Evolutionary conservation across 1,140 invertebrate species (phyloP).

Genomic region (Bacillus rossius): DNA sequence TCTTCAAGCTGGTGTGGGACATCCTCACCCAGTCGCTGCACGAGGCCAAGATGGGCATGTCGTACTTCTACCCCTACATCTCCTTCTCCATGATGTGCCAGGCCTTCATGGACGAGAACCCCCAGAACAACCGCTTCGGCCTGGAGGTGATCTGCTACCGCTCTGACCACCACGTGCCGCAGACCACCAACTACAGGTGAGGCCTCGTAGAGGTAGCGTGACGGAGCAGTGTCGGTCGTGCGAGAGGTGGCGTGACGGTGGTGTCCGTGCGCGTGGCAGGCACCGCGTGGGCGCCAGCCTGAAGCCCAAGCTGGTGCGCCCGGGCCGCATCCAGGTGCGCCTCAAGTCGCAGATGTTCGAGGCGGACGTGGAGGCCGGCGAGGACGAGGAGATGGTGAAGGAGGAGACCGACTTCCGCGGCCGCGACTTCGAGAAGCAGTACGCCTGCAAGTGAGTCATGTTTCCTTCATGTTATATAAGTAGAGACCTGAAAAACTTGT

Average conservation of each 20-base stretch:
- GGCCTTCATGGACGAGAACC: slow-evolving; percentile 33
- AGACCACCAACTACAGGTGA: slow-evolving; percentile 21
- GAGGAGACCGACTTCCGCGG: slow-evolving; percentile 34
- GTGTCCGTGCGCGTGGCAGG: slow-evolving; percentile 4
- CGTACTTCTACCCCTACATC: slow-evolving; percentile 31
- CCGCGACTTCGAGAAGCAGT: slow-evolving; percentile 35
- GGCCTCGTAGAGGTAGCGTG: no score
- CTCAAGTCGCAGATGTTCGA: slow-evolving; percentile 33
- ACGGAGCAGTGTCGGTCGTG: no score
- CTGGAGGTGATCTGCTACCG: slow-evolving; percentile 34
- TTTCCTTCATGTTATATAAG: no score
- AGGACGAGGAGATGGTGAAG: slow-evolving; percentile 28
- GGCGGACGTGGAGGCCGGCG: slow-evolving; percentile 32
- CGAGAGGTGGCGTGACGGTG: no score
- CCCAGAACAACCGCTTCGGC: slow-evolving; percentile 28
- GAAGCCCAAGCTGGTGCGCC: slow-evolving; percentile 31
- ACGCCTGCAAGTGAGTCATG: slow-evolving; percentile 32
- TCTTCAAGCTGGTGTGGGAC: slow-evolving; percentile 32
- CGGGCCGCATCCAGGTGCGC: slow-evolving; percentile 27
- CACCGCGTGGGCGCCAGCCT: slow-evolving; percentile 29
- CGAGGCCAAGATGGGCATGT: slow-evolving; percentile 29
- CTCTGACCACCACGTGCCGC: slow-evolving; percentile 28
- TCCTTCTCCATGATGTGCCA: slow-evolving; percentile 37
- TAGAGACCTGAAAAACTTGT: no score
- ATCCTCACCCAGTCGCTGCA: slow-evolving; percentile 23